Conservation (phyloP, 2,888 invertebrate species). For the Platycnemis pennipes region DNA sequence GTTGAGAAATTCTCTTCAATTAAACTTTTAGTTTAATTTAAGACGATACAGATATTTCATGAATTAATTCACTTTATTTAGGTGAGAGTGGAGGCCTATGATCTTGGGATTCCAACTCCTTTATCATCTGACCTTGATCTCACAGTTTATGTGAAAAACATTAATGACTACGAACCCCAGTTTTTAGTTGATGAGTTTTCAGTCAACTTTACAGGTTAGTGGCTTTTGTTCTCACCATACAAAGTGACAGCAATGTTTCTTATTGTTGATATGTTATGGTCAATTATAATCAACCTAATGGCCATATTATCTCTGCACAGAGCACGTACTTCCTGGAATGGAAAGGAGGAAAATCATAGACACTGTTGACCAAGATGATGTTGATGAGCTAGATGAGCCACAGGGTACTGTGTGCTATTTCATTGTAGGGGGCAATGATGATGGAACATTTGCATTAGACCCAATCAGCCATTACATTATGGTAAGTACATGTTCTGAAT, state of each 20-base stretch:
- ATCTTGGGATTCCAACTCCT: slow-evolving; percentile 92
- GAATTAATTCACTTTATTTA: slow-evolving; percentile 77
- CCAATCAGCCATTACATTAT: slow-evolving; percentile 86
- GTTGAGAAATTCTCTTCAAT: background rate
- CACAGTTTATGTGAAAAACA: slow-evolving; percentile 92
- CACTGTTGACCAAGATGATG: slow-evolving; percentile 92
- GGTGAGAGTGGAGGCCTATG: slow-evolving; percentile 94
- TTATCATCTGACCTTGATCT: slow-evolving; percentile 93
- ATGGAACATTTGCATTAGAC: slow-evolving; percentile 86
- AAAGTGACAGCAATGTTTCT: background rate
- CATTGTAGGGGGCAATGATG: slow-evolving; percentile 91
- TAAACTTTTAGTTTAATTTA: background rate
- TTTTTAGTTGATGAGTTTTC: slow-evolving; percentile 87
- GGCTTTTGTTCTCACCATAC: background rate
- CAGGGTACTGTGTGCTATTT: slow-evolving; percentile 94
- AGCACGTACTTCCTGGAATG: slow-evolving; percentile 83
- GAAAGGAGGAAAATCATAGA: slow-evolving; percentile 87
- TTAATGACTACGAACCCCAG: slow-evolving; percentile 94
- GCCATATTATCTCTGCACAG: slow-evolving; percentile 76
- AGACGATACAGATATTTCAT: background rate
- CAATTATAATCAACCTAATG: slow-evolving; percentile 71
- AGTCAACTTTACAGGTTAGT: slow-evolving; percentile 86
- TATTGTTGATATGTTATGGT: background rate
- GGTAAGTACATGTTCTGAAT: slow-evolving; percentile 81
- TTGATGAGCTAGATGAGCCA: slow-evolving; percentile 90